These are phyloP conservation scores for Spialia ferax DNA, from an alignment of 2,888 invertebrate genomes.

Conservation along the genomic window DNA sequence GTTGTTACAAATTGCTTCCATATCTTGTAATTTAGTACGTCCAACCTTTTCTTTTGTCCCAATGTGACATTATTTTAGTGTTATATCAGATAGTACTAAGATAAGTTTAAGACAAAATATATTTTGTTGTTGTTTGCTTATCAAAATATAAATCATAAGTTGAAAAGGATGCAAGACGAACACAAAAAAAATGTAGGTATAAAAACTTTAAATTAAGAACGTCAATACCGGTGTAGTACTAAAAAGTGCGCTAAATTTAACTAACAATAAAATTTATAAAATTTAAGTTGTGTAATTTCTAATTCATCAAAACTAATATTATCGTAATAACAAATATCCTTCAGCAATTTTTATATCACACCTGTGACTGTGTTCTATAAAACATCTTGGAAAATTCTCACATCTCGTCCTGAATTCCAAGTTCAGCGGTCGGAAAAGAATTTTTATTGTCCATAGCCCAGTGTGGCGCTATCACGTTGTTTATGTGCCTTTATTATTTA, in stretches of 20 bases:
- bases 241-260: no score
- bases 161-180: no score
- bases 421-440: conserved; percentile 58
- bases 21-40: not conserved
- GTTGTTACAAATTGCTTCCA: conserved; percentile 28
- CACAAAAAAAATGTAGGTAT: no score
- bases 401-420: conserved; percentile 49
- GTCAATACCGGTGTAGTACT: no score
- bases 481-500: conserved; percentile 49
- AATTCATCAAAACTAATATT: no score
- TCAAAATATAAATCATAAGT: no score
- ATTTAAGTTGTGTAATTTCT: no score
- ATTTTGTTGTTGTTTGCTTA: no score
- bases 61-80: not conserved
- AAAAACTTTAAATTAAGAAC: no score
- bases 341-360: not conserved
- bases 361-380: conserved; percentile 25
- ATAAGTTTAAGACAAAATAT: no score
- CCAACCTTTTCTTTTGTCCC: not conserved
- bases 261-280: no score
- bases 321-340: no score
- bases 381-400: conserved; percentile 24
- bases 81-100: not conserved
- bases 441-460: conserved; percentile 76
- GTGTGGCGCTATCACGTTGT: conserved; percentile 53